These are phyloP conservation scores for Scaptodrosophila latifasciaeformis DNA, from an alignment of 2,888 invertebrate genomes.

Conservation along the genomic window DNA sequence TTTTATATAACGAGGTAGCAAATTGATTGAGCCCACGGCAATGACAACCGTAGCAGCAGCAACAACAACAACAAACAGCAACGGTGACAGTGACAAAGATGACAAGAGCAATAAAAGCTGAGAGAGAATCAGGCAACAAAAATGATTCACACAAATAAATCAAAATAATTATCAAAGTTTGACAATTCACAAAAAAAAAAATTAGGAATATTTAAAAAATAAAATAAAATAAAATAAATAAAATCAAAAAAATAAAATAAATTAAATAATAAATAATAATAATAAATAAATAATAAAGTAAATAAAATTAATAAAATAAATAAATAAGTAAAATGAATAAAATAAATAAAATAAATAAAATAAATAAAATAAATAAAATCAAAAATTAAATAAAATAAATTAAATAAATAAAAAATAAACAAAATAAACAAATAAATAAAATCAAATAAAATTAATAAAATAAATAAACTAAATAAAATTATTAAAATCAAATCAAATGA, in stretches of 20 bases:
- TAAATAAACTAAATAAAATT: not conserved
- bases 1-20: constrained; percentile 42
- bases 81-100: too few species aligned
- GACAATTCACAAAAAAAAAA: not conserved
- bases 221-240: not conserved
- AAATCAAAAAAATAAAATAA: not conserved
- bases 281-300: not conserved
- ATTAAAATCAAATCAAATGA: too few species aligned
- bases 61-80: too few species aligned
- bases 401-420: too few species aligned
- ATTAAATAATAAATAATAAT: not conserved
- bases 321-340: not conserved
- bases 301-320: not conserved
- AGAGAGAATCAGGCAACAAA: too few species aligned
- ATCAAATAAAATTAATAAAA: too few species aligned
- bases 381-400: not conserved
- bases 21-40: constrained; percentile 40
- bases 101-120: too few species aligned
- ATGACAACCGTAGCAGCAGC: too few species aligned
- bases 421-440: too few species aligned
- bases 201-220: not conserved
- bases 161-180: not conserved
- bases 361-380: not conserved
- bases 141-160: too few species aligned
- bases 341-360: not conserved